phyloP scores from a whole-genome alignment of 2,888 invertebrate genomes.

The Neria commutata region DNA sequence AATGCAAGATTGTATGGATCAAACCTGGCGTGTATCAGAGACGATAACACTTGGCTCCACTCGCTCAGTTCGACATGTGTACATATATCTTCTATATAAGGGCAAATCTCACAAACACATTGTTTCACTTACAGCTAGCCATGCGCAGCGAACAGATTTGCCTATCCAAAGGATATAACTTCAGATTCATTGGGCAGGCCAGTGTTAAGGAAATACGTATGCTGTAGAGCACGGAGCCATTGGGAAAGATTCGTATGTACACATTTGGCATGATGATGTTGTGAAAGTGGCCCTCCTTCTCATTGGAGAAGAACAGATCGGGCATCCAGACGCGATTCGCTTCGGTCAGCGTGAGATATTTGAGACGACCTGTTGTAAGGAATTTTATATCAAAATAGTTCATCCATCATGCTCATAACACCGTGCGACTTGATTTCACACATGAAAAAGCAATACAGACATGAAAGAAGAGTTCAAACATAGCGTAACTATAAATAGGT shows the following conservation, averaged over 20 bases:
- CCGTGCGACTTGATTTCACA: too few relatives aligned
- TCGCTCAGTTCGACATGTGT: too few relatives aligned
- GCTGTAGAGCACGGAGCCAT: slow-evolving; percentile 94
- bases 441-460: too few relatives aligned
- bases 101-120: not conserved
- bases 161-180: slow-evolving; percentile 94
- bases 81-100: too few relatives aligned
- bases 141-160: slow-evolving; percentile 94
- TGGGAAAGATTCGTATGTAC: slow-evolving; percentile 93
- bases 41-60: too few relatives aligned
- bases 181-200: slow-evolving; percentile 97
- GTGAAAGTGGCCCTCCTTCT: slow-evolving; percentile 97
- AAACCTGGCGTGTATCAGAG: too few relatives aligned
- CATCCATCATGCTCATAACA: not conserved
- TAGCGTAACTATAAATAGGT: not conserved
- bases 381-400: slow-evolving; percentile 4
- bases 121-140: slow-evolving; percentile 89
- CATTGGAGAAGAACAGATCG: slow-evolving; percentile 96
- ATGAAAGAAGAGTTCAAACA: not conserved
- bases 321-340: slow-evolving; percentile 98
- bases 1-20: too few relatives aligned
- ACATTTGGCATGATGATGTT: slow-evolving; percentile 98
- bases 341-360: slow-evolving; percentile 91
- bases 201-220: slow-evolving; percentile 95
- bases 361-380: slow-evolving; percentile 74